These are phyloP conservation scores for Diadumene lineata DNA, from an alignment of 92 coral and sea anemone species.

Conservation along the genomic window DNA sequence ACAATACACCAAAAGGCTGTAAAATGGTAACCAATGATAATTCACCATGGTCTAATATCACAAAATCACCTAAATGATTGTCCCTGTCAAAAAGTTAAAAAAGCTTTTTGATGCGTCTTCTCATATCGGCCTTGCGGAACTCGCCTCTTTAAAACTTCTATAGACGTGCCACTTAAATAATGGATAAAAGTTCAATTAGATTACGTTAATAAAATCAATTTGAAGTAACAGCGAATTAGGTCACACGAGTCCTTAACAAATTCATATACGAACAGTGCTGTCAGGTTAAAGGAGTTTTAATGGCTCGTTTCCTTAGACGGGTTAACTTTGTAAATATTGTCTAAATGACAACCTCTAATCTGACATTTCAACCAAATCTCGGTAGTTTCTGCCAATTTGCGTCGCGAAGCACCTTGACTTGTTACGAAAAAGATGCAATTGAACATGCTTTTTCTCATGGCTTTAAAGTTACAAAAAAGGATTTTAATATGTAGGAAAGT, in stretches of 20 bases:
- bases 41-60: conserved; percentile 2
- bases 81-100: conserved; percentile 12
- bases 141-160: conserved; percentile 7
- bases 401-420: conserved; percentile 9
- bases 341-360: conserved; percentile 13
- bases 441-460: conserved; percentile 2
- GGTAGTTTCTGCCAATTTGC: conserved; percentile 7
- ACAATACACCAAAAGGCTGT: too few relatives aligned
- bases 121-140: conserved; percentile 16
- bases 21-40: conserved; percentile 10
- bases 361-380: conserved; percentile 31
- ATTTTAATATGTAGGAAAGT: too few relatives aligned
- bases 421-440: neutral
- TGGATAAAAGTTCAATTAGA: conserved; percentile 28
- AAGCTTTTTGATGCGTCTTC: conserved; percentile 13
- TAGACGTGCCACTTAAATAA: conserved; percentile 28
- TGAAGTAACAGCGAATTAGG: conserved; percentile 27
- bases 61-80: conserved; percentile 17
- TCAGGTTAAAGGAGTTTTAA: conserved; percentile 9
- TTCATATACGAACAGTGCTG: conserved; percentile 11
- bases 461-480: too few relatives aligned
- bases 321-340: conserved; percentile 17
- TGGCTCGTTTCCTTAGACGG: conserved; percentile 9
- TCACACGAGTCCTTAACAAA: conserved; percentile 36
- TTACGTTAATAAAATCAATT: conserved; percentile 31